Conservation (phyloP, 1,140 invertebrate species). For the Megalonaias nervosa region DNA sequence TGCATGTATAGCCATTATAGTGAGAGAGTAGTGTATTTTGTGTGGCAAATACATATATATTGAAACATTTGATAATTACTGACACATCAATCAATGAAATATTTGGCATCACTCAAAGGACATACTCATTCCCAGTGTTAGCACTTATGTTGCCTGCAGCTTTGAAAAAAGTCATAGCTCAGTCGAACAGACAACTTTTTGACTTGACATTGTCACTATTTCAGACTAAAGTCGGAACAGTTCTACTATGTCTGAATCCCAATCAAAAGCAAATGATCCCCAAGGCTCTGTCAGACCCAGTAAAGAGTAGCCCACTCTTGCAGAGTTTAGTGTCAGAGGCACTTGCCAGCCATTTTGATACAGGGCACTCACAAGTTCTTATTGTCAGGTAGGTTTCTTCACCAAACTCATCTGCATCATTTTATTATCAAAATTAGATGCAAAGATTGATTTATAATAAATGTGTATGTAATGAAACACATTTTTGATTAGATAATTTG, state of each 20-base stretch:
- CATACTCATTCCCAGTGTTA: no score
- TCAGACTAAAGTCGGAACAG: slow-evolving; percentile 94
- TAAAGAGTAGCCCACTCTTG: slow-evolving; percentile 79
- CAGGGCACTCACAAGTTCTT: slow-evolving; percentile 94
- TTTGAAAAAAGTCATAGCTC: no score
- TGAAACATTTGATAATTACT: no score
- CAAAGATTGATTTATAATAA: not conserved
- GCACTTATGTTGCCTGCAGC: no score
- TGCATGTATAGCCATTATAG: no score
- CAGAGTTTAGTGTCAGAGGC: slow-evolving; percentile 92
- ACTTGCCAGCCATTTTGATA: slow-evolving; percentile 92
- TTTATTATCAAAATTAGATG: not conserved
- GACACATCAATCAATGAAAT: no score
- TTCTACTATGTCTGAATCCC: slow-evolving; percentile 90
- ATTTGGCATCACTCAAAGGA: no score
- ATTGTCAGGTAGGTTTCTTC: slow-evolving; percentile 82
- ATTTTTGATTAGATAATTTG: not conserved
- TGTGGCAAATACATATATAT: no score
- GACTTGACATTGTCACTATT: slow-evolving; percentile 56
- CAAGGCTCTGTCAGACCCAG: slow-evolving; percentile 87
- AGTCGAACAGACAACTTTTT: no score
- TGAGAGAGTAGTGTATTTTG: no score
- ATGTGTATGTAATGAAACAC: not conserved
- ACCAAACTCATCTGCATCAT: not conserved
- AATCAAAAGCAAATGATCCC: slow-evolving; percentile 87